Evolutionary conservation across 2,113 vertebrate species (phyloP), one percentile per base, ranked within the genome.

Genomic region (Rhea pennata): DNA sequence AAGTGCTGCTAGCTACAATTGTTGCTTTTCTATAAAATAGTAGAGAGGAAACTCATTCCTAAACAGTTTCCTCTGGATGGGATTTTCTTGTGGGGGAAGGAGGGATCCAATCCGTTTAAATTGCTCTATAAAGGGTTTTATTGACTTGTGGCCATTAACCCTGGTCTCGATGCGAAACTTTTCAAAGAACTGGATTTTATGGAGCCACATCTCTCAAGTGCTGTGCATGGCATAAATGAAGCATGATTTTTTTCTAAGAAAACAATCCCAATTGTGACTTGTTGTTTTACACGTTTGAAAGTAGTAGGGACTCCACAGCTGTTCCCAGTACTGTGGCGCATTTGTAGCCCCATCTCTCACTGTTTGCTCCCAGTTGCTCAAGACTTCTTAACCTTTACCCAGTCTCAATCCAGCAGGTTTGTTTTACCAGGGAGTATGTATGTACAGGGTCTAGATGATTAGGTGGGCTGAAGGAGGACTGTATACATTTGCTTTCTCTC

Each of bases 51-150:
- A 93, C 82, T 75, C 51, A 13, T 85, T 96, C 80, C 75, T 94
- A 62, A 97, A 94, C 61, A 79, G 85, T 84, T 96, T 96, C 93
- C 59, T 73, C 66, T 96, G 85, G 73, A 72, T 78, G 86, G 92
- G 71, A 85, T 97, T 97, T 97, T 96, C 76, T 89, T 90, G 39
- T 83, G 61, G 73, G 36, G 77, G 69, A 90, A 79, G 65, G 69
- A 81, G 81, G 85, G 67, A 73, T 66, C 64, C 24, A 70, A 70
- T 89, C 85, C 54, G 61, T 91, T 95, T 96, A 92, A 95, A 85
- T n/a, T 76, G 72, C 80, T 87, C 96, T 86, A 51, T 97, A 96
- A 96, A 95, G 69, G 84, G 20, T 94, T 97, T 97, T 95, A 95
- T 79, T 92, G 94, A 91, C 87, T 84, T 93, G 72, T 91, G 84